phyloP scores from a whole-genome alignment of 1,140 invertebrate species.

The Neomicropteryx cornuta region DNA sequence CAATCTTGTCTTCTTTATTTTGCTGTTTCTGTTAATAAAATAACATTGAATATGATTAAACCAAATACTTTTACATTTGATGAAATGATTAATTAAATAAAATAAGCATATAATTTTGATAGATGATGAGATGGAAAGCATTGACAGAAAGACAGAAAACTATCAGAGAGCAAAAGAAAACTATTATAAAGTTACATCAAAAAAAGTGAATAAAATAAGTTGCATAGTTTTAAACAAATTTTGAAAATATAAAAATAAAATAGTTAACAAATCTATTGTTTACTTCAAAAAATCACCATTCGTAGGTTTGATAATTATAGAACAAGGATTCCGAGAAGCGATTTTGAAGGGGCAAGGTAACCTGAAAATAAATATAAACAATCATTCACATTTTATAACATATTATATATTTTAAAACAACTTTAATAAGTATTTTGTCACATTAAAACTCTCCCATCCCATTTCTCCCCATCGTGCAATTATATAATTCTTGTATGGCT shows the following conservation, averaged over 20 bases:
- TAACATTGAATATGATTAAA: no score
- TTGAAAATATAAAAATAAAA: not conserved
- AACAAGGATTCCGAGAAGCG: conserved; percentile 58
- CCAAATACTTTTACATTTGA: no score
- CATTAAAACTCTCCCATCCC: not conserved
- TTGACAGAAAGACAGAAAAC: not conserved
- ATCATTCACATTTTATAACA: not conserved
- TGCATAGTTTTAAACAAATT: not conserved
- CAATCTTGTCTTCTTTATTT: no score
- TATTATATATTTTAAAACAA: conserved; percentile 4
- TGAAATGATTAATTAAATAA: no score
- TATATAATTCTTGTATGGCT: conserved; percentile 15
- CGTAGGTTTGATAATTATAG: conserved; percentile 68
- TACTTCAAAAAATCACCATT: conserved; percentile 73
- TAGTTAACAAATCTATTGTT: conserved; percentile 21
- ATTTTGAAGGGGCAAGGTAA: conserved; percentile 68
- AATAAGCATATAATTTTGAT: not conserved
- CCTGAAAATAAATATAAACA: conserved; percentile 34
- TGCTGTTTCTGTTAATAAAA: no score
- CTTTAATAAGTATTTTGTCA: not conserved
- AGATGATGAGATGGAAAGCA: not conserved
- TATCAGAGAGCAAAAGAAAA: not conserved
- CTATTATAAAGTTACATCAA: not conserved
- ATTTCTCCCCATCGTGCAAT: conserved; percentile 15
- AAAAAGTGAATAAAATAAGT: not conserved